Percentiles rank a stretch among this genome's conserved stretches.
phyloP scores from a whole-genome alignment of 2,113 vertebrate genomes.

The Semnopithecus entellus region DNA sequence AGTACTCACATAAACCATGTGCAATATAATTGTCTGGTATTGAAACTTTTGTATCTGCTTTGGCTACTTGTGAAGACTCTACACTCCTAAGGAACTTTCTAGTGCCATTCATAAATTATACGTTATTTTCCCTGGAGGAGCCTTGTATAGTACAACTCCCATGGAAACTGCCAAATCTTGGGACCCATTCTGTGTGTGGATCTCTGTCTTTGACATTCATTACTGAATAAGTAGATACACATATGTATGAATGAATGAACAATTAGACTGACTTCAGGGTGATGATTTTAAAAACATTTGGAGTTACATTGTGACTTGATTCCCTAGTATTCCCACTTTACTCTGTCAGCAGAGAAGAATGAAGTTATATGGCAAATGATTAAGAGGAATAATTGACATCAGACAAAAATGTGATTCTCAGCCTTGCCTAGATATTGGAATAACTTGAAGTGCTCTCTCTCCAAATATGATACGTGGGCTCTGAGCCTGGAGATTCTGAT shows the following conservation, averaged over 20 bases:
- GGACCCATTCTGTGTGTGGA: not conserved
- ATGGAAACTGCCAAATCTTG: not conserved
- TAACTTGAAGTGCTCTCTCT: not conserved
- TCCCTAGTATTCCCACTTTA: not conserved
- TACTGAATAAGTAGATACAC: not conserved
- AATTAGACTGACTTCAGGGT: not conserved
- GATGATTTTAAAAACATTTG: not conserved
- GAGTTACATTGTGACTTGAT: not conserved
- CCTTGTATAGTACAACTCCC: not conserved
- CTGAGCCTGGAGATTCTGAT: not conserved
- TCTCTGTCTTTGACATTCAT: not conserved
- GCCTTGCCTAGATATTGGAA: not conserved
- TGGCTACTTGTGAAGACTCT: not conserved
- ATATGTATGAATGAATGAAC: not conserved
- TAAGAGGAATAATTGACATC: not conserved
- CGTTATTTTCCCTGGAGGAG: not conserved
- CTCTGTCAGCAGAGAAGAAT: not conserved
- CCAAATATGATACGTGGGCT: not conserved
- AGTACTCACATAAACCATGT: not conserved
- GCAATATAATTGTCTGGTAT: not conserved
- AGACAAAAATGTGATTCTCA: not conserved
- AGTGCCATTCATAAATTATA: not conserved
- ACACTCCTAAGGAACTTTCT: not conserved
- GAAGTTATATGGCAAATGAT: not conserved
- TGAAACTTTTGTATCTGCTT: not conserved